Conservation (phyloP, 2,888 invertebrate genomes). For the Epirrhoe tristata region DNA sequence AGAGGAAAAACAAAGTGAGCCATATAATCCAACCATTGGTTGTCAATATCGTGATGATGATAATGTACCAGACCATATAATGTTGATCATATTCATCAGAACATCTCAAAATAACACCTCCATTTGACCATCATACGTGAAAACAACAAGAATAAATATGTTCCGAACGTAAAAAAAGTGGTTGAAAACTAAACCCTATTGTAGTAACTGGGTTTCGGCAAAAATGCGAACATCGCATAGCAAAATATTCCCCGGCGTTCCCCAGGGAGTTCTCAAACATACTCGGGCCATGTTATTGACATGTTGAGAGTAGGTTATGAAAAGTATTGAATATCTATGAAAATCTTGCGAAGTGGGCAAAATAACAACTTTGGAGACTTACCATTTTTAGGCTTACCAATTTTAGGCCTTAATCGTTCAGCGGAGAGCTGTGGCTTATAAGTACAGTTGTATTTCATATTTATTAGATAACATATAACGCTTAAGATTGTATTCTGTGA, state of each 20-base stretch:
- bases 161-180: not conserved
- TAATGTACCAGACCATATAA: too few relatives aligned
- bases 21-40: too few relatives aligned
- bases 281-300: slow-evolving; percentile 25
- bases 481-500: too few relatives aligned
- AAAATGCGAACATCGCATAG: slow-evolving; percentile 1
- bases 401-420: too few relatives aligned
- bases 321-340: slow-evolving; percentile 14
- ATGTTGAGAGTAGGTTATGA: slow-evolving; percentile 26
- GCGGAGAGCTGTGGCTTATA: not conserved
- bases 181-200: not conserved
- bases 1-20: too few relatives aligned
- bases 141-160: not conserved
- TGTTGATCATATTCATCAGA: too few relatives aligned
- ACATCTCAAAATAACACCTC: too few relatives aligned
- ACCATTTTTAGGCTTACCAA: not conserved
- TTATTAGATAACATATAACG: too few relatives aligned
- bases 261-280: slow-evolving; percentile 24
- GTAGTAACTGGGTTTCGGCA: not conserved
- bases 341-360: slow-evolving; percentile 11
- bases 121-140: not conserved
- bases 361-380: slow-evolving; percentile 1
- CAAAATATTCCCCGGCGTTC: slow-evolving; percentile 19
- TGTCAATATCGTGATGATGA: too few relatives aligned
- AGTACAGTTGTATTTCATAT: not conserved